These are phyloP conservation scores for Cantharis rufa DNA, from an alignment of 2,888 invertebrate genomes.

Conservation along the genomic window DNA sequence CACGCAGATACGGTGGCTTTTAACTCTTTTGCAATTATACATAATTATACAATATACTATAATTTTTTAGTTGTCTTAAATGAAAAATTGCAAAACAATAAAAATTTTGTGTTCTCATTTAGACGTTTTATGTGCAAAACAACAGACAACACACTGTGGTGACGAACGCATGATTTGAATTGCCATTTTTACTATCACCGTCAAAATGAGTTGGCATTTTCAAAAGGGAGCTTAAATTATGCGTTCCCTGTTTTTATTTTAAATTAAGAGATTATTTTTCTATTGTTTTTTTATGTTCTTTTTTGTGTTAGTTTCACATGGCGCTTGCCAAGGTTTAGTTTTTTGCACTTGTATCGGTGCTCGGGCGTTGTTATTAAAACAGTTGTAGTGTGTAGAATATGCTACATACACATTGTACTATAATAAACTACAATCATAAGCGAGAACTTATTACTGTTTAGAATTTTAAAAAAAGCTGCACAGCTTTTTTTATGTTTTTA, in stretches of 20 bases:
- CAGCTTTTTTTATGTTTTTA: not conserved
- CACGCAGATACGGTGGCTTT: constrained; percentile 34
- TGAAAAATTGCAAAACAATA: constrained; percentile 7
- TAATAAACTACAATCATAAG: not conserved
- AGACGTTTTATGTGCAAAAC: not conserved
- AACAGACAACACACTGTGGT: not conserved
- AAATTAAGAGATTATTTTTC: not conserved
- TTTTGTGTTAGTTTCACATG: constrained; percentile 8
- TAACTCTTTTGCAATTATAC: constrained; percentile 39
- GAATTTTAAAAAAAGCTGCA: not conserved
- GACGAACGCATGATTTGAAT: not conserved
- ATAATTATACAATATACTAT: constrained; percentile 52
- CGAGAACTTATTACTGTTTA: not conserved
- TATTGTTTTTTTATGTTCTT: not conserved
- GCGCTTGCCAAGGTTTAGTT: constrained; percentile 22
- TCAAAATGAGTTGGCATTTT: not conserved
- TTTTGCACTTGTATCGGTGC: constrained; percentile 7
- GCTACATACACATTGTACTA: not conserved
- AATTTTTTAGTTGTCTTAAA: constrained; percentile 33
- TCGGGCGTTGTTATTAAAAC: constrained; percentile 15
- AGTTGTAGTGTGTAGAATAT: not conserved
- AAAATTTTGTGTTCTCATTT: constrained; percentile 14
- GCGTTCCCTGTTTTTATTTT: not conserved
- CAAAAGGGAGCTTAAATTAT: not conserved
- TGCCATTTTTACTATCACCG: not conserved